Percentiles rank a stretch among this genome's conserved stretches.
Conservation (phyloP, 2,113 vertebrate genomes). For the Hemicordylus capensis region DNA sequence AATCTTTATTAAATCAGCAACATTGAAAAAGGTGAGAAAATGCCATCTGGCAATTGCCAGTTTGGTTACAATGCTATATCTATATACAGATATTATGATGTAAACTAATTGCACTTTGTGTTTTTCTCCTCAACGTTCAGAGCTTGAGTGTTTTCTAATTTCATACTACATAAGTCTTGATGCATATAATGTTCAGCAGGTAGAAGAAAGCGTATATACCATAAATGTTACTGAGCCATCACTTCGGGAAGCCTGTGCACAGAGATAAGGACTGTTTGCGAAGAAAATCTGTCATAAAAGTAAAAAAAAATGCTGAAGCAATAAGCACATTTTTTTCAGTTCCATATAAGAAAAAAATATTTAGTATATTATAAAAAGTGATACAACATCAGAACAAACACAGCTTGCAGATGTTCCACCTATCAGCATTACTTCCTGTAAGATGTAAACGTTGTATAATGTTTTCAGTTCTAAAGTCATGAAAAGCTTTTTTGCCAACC, state of each 20-base stretch:
- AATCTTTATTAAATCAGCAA: neutral
- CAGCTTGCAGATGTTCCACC: accelerated
- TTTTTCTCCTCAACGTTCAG: neutral
- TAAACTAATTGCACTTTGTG: neutral
- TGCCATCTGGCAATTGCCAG: neutral
- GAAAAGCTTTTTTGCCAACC: neutral
- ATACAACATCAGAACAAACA: conserved; percentile 9
- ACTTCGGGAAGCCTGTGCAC: neutral
- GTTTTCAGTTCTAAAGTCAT: neutral
- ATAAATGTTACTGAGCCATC: conserved; percentile 34
- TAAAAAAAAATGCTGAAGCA: neutral
- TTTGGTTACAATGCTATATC: neutral
- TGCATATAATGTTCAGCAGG: conserved; percentile 33
- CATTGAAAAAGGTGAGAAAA: conserved; percentile 9
- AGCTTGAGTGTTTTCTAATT: conserved; percentile 26
- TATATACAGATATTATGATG: conserved; percentile 15
- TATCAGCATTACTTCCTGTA: neutral
- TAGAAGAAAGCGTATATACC: neutral
- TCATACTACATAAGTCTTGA: neutral
- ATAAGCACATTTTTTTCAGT: neutral
- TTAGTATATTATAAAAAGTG: neutral
- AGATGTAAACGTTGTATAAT: neutral
- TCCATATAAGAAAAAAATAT: neutral
- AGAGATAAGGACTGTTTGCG: conserved; percentile 18
- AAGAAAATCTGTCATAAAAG: neutral